These are phyloP conservation scores for Petroica traversi DNA, from an alignment of 2,113 vertebrate genomes.

Conservation along the genomic window DNA sequence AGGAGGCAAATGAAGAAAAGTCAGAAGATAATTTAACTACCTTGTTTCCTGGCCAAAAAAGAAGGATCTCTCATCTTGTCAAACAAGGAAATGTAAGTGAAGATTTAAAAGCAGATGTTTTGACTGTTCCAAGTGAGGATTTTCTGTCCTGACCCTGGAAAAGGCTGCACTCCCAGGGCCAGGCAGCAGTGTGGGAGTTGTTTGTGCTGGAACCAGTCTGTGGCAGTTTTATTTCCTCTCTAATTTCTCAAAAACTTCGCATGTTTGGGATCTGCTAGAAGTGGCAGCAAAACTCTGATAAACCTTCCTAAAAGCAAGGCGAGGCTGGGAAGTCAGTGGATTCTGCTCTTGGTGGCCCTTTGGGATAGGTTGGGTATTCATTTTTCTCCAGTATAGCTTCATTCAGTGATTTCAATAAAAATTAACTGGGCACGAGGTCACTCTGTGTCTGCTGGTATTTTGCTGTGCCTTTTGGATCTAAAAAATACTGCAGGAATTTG, in stretches of 20 bases:
- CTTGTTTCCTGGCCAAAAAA: slow-evolving; percentile 91
- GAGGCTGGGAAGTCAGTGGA: neutral
- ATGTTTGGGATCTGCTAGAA: neutral
- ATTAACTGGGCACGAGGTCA: neutral
- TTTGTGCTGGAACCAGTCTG: neutral
- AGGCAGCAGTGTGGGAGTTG: neutral
- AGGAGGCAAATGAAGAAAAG: slow-evolving; percentile 76
- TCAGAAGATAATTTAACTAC: slow-evolving; percentile 82
- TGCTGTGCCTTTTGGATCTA: neutral
- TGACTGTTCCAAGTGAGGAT: neutral
- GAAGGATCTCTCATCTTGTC: slow-evolving; percentile 90
- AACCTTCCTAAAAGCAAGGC: neutral
- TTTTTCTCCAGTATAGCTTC: neutral
- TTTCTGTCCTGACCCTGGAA: neutral
- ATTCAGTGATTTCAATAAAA: neutral
- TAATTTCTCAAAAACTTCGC: neutral
- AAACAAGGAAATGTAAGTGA: slow-evolving; percentile 85
- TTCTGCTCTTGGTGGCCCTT: neutral
- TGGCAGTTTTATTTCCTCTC: neutral
- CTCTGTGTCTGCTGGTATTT: neutral
- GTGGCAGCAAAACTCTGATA: neutral
- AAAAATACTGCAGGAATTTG: neutral
- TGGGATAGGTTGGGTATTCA: neutral
- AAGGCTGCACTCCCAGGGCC: neutral
- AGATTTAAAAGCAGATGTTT: neutral